These are phyloP conservation scores for Mallotus villosus DNA, from an alignment of 2,797 vertebrate species.

Conservation along the genomic window DNA sequence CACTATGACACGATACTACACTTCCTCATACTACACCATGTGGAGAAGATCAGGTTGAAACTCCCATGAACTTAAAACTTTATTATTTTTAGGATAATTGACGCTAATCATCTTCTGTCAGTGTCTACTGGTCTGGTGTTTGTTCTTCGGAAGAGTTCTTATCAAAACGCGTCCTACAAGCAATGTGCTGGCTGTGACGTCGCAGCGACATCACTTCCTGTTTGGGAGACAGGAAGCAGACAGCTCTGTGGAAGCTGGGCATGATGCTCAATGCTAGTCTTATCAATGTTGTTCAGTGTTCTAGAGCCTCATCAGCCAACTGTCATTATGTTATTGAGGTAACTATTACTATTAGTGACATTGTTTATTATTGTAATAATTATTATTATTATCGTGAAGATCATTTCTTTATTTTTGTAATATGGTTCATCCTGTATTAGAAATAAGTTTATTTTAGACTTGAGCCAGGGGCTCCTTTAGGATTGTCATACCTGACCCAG, in stretches of 20 bases:
- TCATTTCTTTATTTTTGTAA: slow-evolving; percentile 87
- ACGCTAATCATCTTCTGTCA: too few species aligned
- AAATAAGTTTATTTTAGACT: slow-evolving; percentile 77
- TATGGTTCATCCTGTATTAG: slow-evolving; percentile 74
- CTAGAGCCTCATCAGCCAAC: slow-evolving; percentile 33
- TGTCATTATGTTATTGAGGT: slow-evolving; percentile 60
- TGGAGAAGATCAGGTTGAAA: too few species aligned
- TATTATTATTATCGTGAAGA: slow-evolving; percentile 61
- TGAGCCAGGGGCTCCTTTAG: not conserved
- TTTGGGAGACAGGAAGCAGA: slow-evolving; percentile 13
- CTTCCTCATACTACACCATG: too few species aligned
- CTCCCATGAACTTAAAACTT: too few species aligned
- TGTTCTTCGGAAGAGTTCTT: too few species aligned
- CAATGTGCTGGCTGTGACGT: too few species aligned
- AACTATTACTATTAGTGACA: slow-evolving; percentile 57
- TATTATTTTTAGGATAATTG: too few species aligned
- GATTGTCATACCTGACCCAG: not conserved
- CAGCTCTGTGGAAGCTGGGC: not conserved
- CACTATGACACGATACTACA: too few species aligned
- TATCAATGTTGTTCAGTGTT: slow-evolving; percentile 45
- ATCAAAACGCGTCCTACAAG: too few species aligned
- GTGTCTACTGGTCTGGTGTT: too few species aligned
- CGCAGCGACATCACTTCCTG: slow-evolving; percentile 23
- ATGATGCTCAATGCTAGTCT: not conserved
- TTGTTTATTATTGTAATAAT: slow-evolving; percentile 59